A percentile compares a stretch with the other conserved stretches of the same genome.
These are phyloP conservation scores for Typhlomys cinereus DNA, from an alignment of 2,113 vertebrate genomes.

Conservation along the genomic window DNA sequence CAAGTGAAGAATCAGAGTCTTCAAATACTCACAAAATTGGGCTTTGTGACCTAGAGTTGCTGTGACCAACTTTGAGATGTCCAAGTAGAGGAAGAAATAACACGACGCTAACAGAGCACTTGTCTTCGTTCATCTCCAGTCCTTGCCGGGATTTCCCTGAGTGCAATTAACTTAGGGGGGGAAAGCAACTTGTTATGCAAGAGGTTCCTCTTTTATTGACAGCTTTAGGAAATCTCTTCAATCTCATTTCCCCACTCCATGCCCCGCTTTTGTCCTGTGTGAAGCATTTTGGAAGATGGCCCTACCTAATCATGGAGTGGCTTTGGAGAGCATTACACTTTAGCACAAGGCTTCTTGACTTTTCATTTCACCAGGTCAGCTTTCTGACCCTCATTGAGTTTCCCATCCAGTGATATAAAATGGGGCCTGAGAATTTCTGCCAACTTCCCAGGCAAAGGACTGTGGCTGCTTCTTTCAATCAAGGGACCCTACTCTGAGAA, in stretches of 20 bases:
- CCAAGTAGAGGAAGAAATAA: background rate
- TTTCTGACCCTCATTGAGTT: background rate
- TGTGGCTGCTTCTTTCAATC: background rate
- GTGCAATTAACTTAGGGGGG: background rate
- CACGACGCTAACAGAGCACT: background rate
- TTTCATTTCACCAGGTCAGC: background rate
- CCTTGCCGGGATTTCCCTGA: background rate
- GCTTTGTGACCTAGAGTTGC: background rate
- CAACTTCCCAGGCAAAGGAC: background rate
- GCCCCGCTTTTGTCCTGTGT: background rate
- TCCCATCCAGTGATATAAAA: background rate
- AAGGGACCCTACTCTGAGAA: background rate
- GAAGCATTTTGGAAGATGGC: background rate
- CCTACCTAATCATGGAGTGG: rapidly evolving
- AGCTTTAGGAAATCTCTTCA: background rate
- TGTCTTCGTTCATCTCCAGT: background rate
- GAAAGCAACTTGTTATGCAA: background rate
- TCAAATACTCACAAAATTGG: background rate
- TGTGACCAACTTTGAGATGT: background rate
- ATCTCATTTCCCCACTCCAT: background rate
- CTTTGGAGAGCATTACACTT: background rate
- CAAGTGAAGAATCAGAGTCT: background rate
- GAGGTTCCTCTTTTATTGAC: background rate
- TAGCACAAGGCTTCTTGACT: background rate
- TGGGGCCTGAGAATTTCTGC: background rate